A percentile compares a stretch with the other conserved stretches of the same genome.
These are phyloP conservation scores for Carassius gibelio DNA, from an alignment of 2,113 vertebrate species.

Conservation along the genomic window DNA sequence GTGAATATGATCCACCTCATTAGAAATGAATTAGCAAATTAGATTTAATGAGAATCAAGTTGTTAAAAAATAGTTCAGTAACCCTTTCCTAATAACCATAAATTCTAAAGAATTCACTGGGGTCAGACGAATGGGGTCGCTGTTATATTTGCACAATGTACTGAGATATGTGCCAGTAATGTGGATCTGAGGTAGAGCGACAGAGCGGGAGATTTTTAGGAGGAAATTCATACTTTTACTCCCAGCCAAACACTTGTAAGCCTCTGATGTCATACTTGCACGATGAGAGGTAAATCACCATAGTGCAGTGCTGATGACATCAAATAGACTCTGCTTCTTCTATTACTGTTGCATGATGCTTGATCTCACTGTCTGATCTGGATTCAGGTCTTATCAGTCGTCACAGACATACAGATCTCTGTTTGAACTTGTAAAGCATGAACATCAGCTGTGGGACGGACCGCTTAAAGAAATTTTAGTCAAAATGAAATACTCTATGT, in stretches of 20 bases:
- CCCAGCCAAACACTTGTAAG: neutral
- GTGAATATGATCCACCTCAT: neutral
- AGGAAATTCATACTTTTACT: neutral
- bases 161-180: neutral
- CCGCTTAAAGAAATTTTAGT: conserved; percentile 31
- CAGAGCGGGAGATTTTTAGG: neutral
- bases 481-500: conserved; percentile 27
- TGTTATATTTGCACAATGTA: neutral
- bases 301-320: conserved; percentile 37
- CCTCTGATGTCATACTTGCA: conserved; percentile 53
- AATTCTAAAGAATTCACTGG: neutral
- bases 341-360: conserved; percentile 48
- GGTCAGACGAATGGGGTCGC: neutral
- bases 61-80: neutral
- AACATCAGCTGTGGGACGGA: conserved; percentile 32
- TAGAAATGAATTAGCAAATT: neutral
- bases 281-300: conserved; percentile 35
- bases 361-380: conserved; percentile 49
- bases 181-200: no score
- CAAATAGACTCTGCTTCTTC: conserved; percentile 43
- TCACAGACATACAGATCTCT: conserved; percentile 33
- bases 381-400: conserved; percentile 49
- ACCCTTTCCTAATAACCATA: neutral
- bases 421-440: conserved; percentile 47
- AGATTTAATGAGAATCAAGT: neutral